Base-by-base conservation (phyloP, 2,797 vertebrate genomes). In the Periophthalmus magnuspinnatus region DNA sequence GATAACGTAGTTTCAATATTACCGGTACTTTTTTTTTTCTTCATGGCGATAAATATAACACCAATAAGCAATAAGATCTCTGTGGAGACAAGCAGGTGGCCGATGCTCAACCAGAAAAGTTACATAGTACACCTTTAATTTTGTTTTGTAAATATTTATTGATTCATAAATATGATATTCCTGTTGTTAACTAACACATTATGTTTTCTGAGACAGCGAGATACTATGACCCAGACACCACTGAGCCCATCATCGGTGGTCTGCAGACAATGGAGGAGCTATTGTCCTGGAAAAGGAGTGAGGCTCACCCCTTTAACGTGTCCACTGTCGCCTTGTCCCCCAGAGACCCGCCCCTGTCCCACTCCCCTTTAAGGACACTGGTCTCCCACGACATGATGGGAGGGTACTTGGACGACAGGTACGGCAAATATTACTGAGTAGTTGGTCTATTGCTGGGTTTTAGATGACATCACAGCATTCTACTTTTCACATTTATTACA, bases 371-470 rank as follows among this genome's bases (percentile, higher is more conserved):
- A 8, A 92, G 94, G 65, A 99, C 97, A 0, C 76, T 99, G 78
- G 88, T 99, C 76, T 98, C 95, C 79, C 97, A 99, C 0, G 97
- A 99, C 86, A 97, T 99, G 97, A 95, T 94, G 84, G 96, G 97
- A 0, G 97, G 97, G 1, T 99, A 99, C 87, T 83, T 97, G 60
- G 95, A 96, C 2, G 97, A 99, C 94, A 95, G 94, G 97, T 98
- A 84, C 8, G 71, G 32, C 16, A 5, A 6, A 1, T 56, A 0
- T 24, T 28, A 14, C 5, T 56, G 22, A 11, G 54, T 2, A 11
- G 9, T 14, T 24, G 4, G 54, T 24, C 21, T 3, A 28, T 28
- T 28, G 28, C 28, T 45, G 2, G 6, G 36, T 38, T 45, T 41
- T 7, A 38, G 38, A 41, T 41, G 10, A 41, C 38, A 14, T 41